A percentile compares a stretch with the other conserved stretches of the same genome.
Conservation (phyloP, 2,888 invertebrate species). For the Lypha dubia region DNA sequence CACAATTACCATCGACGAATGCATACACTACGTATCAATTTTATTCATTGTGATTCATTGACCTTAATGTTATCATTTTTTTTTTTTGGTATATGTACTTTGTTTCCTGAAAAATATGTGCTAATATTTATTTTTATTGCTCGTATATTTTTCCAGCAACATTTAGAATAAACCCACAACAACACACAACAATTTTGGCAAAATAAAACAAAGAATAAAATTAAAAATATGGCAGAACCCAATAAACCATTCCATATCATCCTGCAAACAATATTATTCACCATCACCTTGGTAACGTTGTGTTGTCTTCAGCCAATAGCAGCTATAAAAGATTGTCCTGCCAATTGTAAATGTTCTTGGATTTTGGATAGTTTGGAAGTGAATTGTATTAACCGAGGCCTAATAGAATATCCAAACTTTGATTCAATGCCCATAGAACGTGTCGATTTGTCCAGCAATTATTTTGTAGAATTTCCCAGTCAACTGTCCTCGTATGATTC, state of each 20-base stretch:
- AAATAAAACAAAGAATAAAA: background rate
- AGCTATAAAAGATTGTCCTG: slow-evolving; percentile 78
- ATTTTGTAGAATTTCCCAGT: slow-evolving; percentile 85
- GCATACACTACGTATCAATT: background rate
- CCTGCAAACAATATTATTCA: background rate
- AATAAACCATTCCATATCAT: background rate
- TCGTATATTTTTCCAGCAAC: slow-evolving; percentile 34
- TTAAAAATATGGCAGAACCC: slow-evolving; percentile 13
- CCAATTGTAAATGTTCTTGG: slow-evolving; percentile 79
- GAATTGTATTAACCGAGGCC: slow-evolving; percentile 78
- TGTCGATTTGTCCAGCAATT: slow-evolving; percentile 87
- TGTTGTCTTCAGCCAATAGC: background rate
- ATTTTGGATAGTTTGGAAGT: slow-evolving; percentile 80
- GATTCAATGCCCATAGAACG: slow-evolving; percentile 84
- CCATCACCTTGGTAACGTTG: background rate
- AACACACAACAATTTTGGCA: background rate
- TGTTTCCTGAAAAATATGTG: slow-evolving; percentile 11
- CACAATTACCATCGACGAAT: too few species aligned
- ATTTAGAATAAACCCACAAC: background rate
- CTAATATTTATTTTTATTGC: slow-evolving; percentile 7
- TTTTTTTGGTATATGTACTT: background rate
- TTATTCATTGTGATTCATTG: slow-evolving; percentile 31
- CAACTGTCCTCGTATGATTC: slow-evolving; percentile 84
- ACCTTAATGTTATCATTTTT: slow-evolving; percentile 42
- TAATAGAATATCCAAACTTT: slow-evolving; percentile 78